Evolutionary conservation across 2,113 vertebrate genomes (phyloP), one percentile per base, ranked within the genome.

Genomic region (Zeus faber): DNA sequence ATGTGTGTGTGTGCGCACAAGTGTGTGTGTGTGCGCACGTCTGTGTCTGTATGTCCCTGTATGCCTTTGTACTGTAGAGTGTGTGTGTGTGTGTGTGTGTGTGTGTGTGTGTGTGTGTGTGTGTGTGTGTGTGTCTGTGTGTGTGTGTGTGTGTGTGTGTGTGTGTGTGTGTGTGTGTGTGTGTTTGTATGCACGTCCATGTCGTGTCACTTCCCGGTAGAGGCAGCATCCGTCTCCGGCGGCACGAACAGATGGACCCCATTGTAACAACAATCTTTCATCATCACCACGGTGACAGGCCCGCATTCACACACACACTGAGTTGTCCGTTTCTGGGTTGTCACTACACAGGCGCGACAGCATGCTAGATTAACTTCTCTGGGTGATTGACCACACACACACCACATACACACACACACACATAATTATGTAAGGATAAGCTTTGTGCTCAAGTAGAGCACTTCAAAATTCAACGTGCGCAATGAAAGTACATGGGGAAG

Each of bases 181-280:
- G 17, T 33, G 40, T 22, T 26, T 56, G 40, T 31, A 13, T 46
- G 62, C 41, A 48, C 48, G 66, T 68, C 59, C 58, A 48, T 80
- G 74, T 77, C 63, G 70, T 79, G 76, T 75, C 78, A 77, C 49
- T 77, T 70, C 72, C 62, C 40, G 40, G 76, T 85, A 81, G 54
- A 72, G 25, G 25, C 52, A 61, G 74, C 74, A 82, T 81, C 67
- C 59, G 62, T 84, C 76, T 77, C 76, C 64, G 43, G 71, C 11
- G 43, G 70, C 74, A 62, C 51, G 70, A 81, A 74, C 85, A 89
- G 83, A 82, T 87, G 85, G 82, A 86, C 58, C 33, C 72, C 70
- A 68, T 70, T 49, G 72, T 67, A 83, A 76, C 74, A 68, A 68
- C 70, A 74, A 78, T 84, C 71, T 58, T 82, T 88, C 73, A 80